Percentiles rank a stretch among this genome's conserved stretches.
These are phyloP conservation scores for Hydrotaea diabolus DNA, from an alignment of 2,888 invertebrate genomes.

Conservation along the genomic window DNA sequence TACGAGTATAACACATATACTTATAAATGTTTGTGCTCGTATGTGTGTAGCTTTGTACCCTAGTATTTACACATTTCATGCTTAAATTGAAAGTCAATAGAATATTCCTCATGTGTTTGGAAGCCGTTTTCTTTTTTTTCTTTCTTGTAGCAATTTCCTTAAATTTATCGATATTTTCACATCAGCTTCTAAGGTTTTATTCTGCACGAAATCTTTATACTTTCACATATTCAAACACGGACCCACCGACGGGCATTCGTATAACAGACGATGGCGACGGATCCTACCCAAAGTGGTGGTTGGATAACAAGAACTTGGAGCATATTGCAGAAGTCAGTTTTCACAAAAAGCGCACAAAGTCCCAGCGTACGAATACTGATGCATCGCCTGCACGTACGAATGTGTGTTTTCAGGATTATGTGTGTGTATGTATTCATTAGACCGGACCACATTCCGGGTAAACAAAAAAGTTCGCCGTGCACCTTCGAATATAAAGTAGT, in stretches of 20 bases:
- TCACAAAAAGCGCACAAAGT: neutral
- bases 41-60: neutral
- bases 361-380: conserved; percentile 7
- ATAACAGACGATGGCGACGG: conserved; percentile 18
- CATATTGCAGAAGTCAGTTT: conserved; percentile 44
- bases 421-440: conserved; percentile 1
- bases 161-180: conserved; percentile 42
- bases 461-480: too few species aligned
- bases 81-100: conserved; percentile 57
- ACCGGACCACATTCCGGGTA: too few species aligned
- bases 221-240: conserved; percentile 19
- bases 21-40: too few species aligned
- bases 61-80: conserved; percentile 47
- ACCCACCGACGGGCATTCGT: neutral
- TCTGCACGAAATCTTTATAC: conserved; percentile 36
- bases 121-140: conserved; percentile 21
- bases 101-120: conserved; percentile 37
- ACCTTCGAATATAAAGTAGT: too few species aligned
- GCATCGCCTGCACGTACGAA: neutral
- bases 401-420: conserved; percentile 1
- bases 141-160: conserved; percentile 30
- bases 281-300: conserved; percentile 20
- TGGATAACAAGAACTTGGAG: conserved; percentile 37
- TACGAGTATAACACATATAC: too few species aligned
- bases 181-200: conserved; percentile 46